Base-by-base conservation (phyloP, 1,140 invertebrate genomes). In the Lepidurus packardi region DNA sequence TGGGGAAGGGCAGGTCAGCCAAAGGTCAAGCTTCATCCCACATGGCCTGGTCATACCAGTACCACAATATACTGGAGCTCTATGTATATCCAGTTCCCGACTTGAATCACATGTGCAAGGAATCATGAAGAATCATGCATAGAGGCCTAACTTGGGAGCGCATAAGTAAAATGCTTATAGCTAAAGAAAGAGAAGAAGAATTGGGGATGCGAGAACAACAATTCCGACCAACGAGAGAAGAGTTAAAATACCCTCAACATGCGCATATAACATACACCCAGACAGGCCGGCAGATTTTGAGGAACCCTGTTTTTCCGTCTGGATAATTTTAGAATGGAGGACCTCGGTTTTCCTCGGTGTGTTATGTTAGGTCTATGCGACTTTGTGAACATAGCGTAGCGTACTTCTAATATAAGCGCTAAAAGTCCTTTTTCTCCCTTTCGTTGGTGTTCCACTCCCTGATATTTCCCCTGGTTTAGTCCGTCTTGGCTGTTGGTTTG, bases 21-120 rank as follows among this genome's bases (percentile, higher is more conserved):
- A 65, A 65, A 65, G 53, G 53, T 65, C 53, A 65, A 65, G 53
- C 53, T 65, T 65, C 53, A 65, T 65, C 53, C 53, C 53, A 65
- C 53, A 65, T 65, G 53, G 53, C 53, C 53, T 65, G 53, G 53
- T 65, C 53, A 65, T 65, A 65, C 53, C 53, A 65, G 53, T 65
- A 65, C 53, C 53, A 65, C 25, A 34, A 2, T 34, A 34, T 34
- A 34, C 34, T 34, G 34, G 34, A 34, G 34, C 34, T 34, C 3
- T 34, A 34, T 65, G 21, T 16, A 65, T 65, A 65, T 21, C 53
- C 53, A 34, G 34, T 34, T 65, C 53, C 53, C 16, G 21, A 65
- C 53, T 65, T 65, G 53, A 65, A n/a, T 65, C 53, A n/a, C 53
- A 65, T 65, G 53, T 21, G 53, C 53, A 21, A 65, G 53, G 53